Percentiles rank a stretch among this genome's conserved stretches.
phyloP scores from a whole-genome alignment of 2,797 vertebrate species.

The Anguilla pacifica region DNA sequence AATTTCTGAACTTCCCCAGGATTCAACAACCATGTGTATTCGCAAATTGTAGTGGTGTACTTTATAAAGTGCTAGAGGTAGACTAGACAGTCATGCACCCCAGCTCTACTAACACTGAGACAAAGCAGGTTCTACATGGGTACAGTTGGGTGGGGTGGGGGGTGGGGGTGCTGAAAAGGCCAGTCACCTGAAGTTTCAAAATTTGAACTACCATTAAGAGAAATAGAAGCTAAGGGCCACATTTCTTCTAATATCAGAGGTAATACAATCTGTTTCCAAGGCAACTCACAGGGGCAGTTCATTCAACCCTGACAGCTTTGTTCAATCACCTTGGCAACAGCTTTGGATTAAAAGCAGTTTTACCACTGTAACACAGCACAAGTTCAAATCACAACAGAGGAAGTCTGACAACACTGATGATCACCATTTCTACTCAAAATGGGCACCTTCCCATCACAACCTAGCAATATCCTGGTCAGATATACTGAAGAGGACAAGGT shows the following conservation, averaged over 20 bases:
- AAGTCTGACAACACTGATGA: conserved; percentile 16
- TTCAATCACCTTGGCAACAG: conserved; percentile 57
- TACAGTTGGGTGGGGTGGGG: neutral
- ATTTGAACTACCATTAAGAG: conserved; percentile 45
- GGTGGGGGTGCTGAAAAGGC: neutral
- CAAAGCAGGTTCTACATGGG: neutral
- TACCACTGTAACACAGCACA: conserved; percentile 44
- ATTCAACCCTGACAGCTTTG: conserved; percentile 54
- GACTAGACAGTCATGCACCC: neutral
- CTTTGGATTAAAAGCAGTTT: conserved; percentile 67
- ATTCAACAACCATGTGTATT: conserved; percentile 36
- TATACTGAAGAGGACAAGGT: conserved; percentile 12
- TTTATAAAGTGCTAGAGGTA: neutral
- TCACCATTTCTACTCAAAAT: conserved; percentile 45
- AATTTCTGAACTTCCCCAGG: conserved; percentile 47
- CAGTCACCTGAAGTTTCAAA: conserved; percentile 40
- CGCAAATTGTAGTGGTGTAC: neutral
- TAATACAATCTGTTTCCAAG: conserved; percentile 64
- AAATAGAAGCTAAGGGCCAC: conserved; percentile 38
- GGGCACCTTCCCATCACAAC: conserved; percentile 26
- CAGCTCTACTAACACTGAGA: neutral
- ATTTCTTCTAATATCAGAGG: conserved; percentile 51
- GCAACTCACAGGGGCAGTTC: conserved; percentile 76
- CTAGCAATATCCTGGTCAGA: conserved; percentile 14
- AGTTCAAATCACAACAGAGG: conserved; percentile 55